Conservation (phyloP, 2,113 vertebrate genomes). For the Nicator chloris region DNA sequence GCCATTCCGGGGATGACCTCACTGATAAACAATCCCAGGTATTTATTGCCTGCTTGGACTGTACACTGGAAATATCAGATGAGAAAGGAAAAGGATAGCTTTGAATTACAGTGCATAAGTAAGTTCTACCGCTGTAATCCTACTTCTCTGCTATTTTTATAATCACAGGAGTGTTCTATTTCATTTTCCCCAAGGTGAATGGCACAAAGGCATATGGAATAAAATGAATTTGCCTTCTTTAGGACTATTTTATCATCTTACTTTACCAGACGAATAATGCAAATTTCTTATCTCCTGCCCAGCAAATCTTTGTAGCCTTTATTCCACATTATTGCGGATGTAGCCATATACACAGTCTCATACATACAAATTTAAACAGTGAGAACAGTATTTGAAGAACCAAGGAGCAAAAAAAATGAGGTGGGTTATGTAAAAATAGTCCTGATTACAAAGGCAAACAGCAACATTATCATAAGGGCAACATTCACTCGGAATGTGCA, state of each 20-base stretch:
- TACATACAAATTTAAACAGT: slow-evolving; percentile 26
- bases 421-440: slow-evolving; percentile 9
- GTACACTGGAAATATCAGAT: neutral
- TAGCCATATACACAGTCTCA: neutral
- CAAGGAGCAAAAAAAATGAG: neutral
- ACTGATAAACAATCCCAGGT: slow-evolving; percentile 8
- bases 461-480: neutral
- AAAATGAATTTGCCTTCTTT: slow-evolving; percentile 25
- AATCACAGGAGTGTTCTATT: neutral
- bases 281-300: neutral
- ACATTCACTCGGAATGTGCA: neutral
- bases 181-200: slow-evolving; percentile 31
- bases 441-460: slow-evolving; percentile 30
- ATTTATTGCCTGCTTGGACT: neutral
- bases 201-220: neutral
- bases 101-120: neutral
- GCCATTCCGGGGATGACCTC: neutral
- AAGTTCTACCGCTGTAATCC: neutral
- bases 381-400: neutral
- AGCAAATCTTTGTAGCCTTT: neutral
- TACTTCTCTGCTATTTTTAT: slow-evolving; percentile 16
- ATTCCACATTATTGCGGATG: neutral
- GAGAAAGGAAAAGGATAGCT: neutral
- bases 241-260: neutral
- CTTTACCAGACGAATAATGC: neutral